phyloP scores from a whole-genome alignment of 1,140 invertebrate species.

The Mizuhopecten yessoensis region DNA sequence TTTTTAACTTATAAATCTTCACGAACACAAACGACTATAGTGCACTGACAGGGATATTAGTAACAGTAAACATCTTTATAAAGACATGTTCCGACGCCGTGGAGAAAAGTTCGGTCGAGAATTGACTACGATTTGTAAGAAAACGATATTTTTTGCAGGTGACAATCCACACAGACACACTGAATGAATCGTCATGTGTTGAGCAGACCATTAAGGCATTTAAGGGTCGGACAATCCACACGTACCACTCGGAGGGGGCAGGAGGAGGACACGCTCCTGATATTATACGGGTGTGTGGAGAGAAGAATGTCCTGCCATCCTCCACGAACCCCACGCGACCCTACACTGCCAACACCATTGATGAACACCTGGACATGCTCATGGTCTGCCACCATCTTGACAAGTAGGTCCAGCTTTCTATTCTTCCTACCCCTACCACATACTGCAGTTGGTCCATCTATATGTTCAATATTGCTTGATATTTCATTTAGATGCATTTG shows the following conservation, averaged over 20 bases:
- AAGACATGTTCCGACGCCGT: too few species aligned
- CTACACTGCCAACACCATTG: conserved; percentile 81
- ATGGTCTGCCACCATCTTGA: conserved; percentile 83
- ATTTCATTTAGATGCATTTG: too few species aligned
- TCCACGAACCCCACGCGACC: conserved; percentile 83
- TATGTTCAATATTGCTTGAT: too few species aligned
- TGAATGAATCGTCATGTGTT: conserved; percentile 82
- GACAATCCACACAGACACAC: conserved; percentile 83
- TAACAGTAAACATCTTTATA: too few species aligned
- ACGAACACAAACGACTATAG: too few species aligned
- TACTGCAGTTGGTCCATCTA: too few species aligned
- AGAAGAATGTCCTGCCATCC: conserved; percentile 79
- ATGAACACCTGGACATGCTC: conserved; percentile 83
- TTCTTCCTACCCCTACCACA: too few species aligned
- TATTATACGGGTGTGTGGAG: conserved; percentile 81
- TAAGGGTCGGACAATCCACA: conserved; percentile 80
- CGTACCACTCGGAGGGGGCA: conserved; percentile 83
- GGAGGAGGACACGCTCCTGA: conserved; percentile 83
- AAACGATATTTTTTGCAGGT: conserved; percentile 75
- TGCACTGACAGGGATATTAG: too few species aligned
- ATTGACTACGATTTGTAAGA: too few species aligned
- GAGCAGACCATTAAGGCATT: conserved; percentile 81
- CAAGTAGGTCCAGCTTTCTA: conserved; percentile 8
- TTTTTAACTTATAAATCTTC: too few species aligned
- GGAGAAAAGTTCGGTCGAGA: too few species aligned